phyloP scores from a whole-genome alignment of 2,797 vertebrate species.

The Rhinatrema bivittatum region DNA sequence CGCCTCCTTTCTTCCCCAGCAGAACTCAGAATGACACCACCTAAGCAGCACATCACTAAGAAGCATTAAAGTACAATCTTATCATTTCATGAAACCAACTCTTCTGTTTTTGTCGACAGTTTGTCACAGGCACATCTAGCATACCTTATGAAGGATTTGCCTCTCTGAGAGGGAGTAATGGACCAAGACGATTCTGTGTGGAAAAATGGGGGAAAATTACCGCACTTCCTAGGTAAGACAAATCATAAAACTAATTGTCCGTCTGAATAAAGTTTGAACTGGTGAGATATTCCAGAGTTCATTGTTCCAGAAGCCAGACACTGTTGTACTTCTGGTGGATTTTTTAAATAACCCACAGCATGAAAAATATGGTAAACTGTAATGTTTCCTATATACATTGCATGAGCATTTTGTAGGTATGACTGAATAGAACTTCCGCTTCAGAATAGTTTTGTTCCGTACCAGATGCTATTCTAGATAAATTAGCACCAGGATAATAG shows the following conservation, averaged over 20 bases:
- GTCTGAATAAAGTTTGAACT: neutral
- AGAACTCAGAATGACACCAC: no score
- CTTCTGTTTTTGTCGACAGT: conserved; percentile 58
- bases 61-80: no score
- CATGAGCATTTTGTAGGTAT: no score
- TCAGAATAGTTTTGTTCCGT: no score
- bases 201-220: conserved; percentile 97
- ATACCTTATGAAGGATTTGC: conserved; percentile 96
- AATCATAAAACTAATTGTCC: neutral
- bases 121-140: conserved; percentile 94
- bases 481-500: no score
- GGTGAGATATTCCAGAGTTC: neutral
- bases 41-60: no score
- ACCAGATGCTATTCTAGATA: no score
- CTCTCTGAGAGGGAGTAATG: conserved; percentile 88
- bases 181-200: conserved; percentile 90
- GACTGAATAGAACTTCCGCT: no score
- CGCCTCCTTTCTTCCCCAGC: no score
- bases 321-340: conserved; percentile 29
- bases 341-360: conserved; percentile 8
- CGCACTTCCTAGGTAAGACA: conserved; percentile 80
- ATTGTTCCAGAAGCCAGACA: neutral
- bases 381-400: no score
- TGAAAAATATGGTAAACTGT: no score
- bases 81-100: no score